These are phyloP conservation scores for Pandion haliaetus DNA, from an alignment of 2,113 vertebrate species.

Conservation along the genomic window DNA sequence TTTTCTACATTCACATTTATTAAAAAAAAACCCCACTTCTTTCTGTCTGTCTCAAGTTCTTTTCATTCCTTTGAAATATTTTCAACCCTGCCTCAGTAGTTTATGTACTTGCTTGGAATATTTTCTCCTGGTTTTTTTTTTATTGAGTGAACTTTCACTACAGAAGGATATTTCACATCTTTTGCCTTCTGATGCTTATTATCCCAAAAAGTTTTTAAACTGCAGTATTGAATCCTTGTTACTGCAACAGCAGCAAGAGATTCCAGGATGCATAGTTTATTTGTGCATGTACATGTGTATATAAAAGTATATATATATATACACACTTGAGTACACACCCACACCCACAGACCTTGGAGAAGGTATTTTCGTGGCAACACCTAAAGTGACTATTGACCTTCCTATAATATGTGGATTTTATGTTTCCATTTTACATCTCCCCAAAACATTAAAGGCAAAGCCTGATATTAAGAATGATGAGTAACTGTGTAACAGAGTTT, in stretches of 20 bases:
- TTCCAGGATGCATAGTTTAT: background rate
- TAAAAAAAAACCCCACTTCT: background rate
- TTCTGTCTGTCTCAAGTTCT: background rate
- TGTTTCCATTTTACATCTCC: background rate
- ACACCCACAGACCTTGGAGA: background rate
- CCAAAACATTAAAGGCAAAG: background rate
- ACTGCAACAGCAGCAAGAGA: background rate
- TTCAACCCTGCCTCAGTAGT: background rate
- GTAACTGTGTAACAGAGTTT: background rate
- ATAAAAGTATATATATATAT: accelerated
- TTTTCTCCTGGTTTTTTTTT: background rate
- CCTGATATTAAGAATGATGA: background rate
- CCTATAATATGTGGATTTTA: background rate
- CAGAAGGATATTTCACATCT: background rate
- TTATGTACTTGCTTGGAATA: background rate
- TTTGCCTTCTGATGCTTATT: background rate
- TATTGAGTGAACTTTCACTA: background rate
- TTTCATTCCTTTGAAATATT: background rate
- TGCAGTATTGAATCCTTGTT: background rate
- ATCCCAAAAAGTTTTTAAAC: background rate
- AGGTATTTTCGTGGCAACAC: background rate
- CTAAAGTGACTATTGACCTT: background rate
- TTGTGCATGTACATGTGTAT: background rate
- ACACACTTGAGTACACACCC: background rate
- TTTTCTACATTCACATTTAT: background rate